Evolutionary conservation across 2,888 invertebrate species (phyloP), one percentile per base, ranked within the genome.

Genomic region (Caenorhabditis macrosperma): DNA sequence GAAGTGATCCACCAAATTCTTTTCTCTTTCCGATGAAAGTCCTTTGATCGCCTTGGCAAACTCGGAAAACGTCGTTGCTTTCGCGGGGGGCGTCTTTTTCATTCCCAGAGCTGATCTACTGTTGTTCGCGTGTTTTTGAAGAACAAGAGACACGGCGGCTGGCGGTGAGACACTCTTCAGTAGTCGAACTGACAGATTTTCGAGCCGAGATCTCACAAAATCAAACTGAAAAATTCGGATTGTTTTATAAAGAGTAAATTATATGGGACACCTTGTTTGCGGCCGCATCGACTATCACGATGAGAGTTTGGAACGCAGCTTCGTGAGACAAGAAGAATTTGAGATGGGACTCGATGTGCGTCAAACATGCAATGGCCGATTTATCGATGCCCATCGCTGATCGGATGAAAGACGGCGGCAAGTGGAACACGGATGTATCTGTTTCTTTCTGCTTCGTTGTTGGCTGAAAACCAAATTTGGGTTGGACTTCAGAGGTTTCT

Each of bases 251-350:
- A n/a, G n/a, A n/a, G n/a, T n/a, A n/a, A n/a, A n/a, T n/a, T n/a
- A n/a, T n/a, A n/a, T n/a, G n/a, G n/a, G n/a, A 35, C 17, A 78
- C 78, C 78, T 74, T 81, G 20, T 72, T 72, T 0, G 81, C 41
- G 1, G 77, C 76, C 3, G 81, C 48, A 57, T 77, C 77, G 22
- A 81, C 59, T 2, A 77, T 52, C 0, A 68, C 61, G 9, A 72
- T 48, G 2, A 81, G 50, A 4, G 77, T 57, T 17, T 74, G 79
- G 52, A 83, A 83, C 9, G 79, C 78, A 2, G 72, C n/a, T 38
- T 79, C 69, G 20, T 79, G 66, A 12, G 74, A 66, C 17, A 83
- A 54, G 44, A 83, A 83, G 72, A 61, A 83, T 48, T 83, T 83
- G 24, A 81, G 71, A 33, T 81, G 77, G 17, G 69, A 63, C 57